These are phyloP conservation scores for Cyphomyrus plagiostoma DNA, from an alignment of 2,113 vertebrate genomes.

Conservation along the genomic window DNA sequence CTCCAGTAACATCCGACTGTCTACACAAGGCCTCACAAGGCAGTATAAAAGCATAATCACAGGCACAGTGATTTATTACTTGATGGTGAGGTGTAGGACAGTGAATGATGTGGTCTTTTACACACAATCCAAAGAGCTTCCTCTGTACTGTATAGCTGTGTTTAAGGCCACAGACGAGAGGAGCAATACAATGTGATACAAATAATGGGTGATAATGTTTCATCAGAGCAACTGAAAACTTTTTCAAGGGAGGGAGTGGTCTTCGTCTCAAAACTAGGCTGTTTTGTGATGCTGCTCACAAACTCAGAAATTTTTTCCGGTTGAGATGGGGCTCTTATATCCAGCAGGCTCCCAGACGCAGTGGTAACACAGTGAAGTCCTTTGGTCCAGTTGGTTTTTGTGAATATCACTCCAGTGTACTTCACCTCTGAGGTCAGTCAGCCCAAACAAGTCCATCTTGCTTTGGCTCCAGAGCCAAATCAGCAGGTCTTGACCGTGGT, in stretches of 20 bases:
- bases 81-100: not conserved
- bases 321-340: not conserved
- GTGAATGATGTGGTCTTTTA: not conserved
- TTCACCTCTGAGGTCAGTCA: not conserved
- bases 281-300: not conserved
- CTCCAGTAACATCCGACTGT: not conserved
- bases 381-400: not conserved
- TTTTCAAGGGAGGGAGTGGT: not conserved
- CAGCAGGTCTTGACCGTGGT: slow-evolving; percentile 77
- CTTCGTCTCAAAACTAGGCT: not conserved
- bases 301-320: not conserved
- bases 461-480: slow-evolving; percentile 42
- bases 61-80: not conserved
- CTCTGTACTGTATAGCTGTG: not conserved
- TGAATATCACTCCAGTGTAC: not conserved
- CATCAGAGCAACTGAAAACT: not conserved
- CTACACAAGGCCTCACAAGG: not conserved
- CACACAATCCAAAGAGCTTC: not conserved
- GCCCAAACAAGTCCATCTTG: no score
- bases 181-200: not conserved
- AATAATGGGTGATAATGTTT: not conserved
- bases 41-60: not conserved
- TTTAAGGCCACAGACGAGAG: not conserved
- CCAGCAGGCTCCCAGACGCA: not conserved
- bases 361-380: not conserved